Conservation (phyloP, 2,888 invertebrate genomes). For the Drosophila siamana region DNA sequence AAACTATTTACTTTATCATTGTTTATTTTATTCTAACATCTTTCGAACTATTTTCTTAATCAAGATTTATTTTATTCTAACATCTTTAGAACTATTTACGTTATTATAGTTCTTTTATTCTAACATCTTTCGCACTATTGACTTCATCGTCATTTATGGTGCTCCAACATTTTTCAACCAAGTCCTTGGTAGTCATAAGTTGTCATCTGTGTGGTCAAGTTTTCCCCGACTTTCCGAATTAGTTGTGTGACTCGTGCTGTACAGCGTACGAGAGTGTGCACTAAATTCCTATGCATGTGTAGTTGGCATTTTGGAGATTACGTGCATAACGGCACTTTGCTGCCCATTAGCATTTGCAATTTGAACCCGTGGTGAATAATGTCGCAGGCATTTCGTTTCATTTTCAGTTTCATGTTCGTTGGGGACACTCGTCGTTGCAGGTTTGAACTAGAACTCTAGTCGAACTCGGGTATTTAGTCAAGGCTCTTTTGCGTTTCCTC, state of each 20-base stretch:
- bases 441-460: background rate
- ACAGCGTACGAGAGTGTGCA: background rate
- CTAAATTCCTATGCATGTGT: constrained; percentile 10
- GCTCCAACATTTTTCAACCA: too few species aligned
- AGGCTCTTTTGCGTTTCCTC: constrained; percentile 14
- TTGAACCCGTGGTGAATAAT: constrained; percentile 44
- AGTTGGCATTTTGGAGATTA: constrained; percentile 36
- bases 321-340: constrained; percentile 65
- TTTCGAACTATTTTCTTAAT: too few species aligned
- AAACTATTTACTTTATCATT: too few species aligned
- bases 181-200: too few species aligned
- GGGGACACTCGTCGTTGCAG: constrained; percentile 5
- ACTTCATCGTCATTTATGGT: too few species aligned
- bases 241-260: constrained; percentile 9
- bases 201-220: too few species aligned
- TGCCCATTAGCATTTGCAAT: constrained; percentile 58
- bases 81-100: too few species aligned
- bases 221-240: too few species aligned
- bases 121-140: too few species aligned
- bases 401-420: background rate
- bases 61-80: too few species aligned
- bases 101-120: too few species aligned
- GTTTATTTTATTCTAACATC: too few species aligned
- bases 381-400: constrained; percentile 45
- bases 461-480: constrained; percentile 6